Evolutionary conservation across 2,797 vertebrate species (phyloP), one percentile per base, ranked within the genome.

Genomic region (Zenarchopterus dispar): DNA sequence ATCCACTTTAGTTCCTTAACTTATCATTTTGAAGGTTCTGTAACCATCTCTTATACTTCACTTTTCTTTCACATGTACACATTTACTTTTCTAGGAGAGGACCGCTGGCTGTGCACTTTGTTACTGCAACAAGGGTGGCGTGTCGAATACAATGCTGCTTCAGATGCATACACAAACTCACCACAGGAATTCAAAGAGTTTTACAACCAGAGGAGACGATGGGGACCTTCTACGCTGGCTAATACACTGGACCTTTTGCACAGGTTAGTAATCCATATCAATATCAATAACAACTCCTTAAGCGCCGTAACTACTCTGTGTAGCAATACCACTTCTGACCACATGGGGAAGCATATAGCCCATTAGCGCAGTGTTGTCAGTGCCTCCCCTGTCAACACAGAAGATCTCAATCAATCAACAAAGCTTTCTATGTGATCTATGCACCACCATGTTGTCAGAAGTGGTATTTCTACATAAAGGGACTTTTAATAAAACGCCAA

Each of bases 181-280:
- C 94, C 94, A 1, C 84, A 95, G 68, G 94, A 94, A 78, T 95
- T 95, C 70, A 90, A 93, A 47, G 94, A 95, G 89, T 95, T 95
- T 78, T 95, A 94, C 78, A 94, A 95, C 81, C 94, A 95, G 79
- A 90, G 94, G 47, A 91, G 93, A 46, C 88, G 94, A 67, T 95
- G 94, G 94, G 93, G 93, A 19, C 94, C 94, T 3, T 94, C 94
- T 1, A 95, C 94, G 1, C 81, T 95, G 65, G 94, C 94, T 24
- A 95, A 95, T 60, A 94, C 93, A 1, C 81, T 94, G 43, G 94
- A 95, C 47, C 91, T 95, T 33, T 84, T 95, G 60, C 82, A 92
- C 71, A 93, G 88, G 88, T 81, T 10, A 50, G 19, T 64, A 31
- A 31, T 39, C 1, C 47, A 42, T 39, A 26, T 16, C 46, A 57